Conservation (phyloP, 2,888 invertebrate species). For the Hirtodrosophila histrioides region DNA sequence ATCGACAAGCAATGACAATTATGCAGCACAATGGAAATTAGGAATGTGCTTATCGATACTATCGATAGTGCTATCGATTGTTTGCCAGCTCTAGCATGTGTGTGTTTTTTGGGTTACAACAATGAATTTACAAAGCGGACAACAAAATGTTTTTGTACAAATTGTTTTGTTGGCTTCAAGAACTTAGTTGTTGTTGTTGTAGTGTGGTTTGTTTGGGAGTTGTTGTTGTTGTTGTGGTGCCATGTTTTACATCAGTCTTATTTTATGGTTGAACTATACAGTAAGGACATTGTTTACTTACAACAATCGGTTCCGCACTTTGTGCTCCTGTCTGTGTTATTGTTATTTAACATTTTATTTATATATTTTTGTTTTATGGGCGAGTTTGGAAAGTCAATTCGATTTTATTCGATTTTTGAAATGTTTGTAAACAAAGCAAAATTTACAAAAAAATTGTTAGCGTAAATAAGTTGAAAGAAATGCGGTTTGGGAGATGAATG, state of each 20-base stretch:
- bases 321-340: conserved; percentile 90
- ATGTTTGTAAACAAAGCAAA: conserved; percentile 46
- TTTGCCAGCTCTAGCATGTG: not conserved
- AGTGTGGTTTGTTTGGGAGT: conserved; percentile 19
- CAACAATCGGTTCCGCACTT: conserved; percentile 97
- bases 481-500: conserved; percentile 44
- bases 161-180: conserved; percentile 2
- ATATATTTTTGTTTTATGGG: conserved; percentile 55
- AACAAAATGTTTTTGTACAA: conserved; percentile 7
- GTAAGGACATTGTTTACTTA: conserved; percentile 88
- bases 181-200: conserved; percentile 28
- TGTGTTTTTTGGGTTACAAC: conserved; percentile 22
- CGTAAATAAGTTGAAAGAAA: conserved; percentile 47
- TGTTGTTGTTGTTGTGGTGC: conserved; percentile 36
- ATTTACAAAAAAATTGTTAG: conserved; percentile 66
- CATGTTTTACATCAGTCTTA: conserved; percentile 47
- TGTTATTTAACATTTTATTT: conserved; percentile 25
- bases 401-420: conserved; percentile 68
- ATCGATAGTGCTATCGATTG: conserved; percentile 1
- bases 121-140: conserved; percentile 5
- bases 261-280: conserved; percentile 51
- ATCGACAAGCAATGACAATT: too few species aligned
- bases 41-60: conserved; percentile 12
- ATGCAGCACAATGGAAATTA: too few species aligned
- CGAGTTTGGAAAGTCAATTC: conserved; percentile 56